These are phyloP conservation scores for Physocephala rufipes DNA, from an alignment of 2,888 invertebrate species.

Conservation along the genomic window DNA sequence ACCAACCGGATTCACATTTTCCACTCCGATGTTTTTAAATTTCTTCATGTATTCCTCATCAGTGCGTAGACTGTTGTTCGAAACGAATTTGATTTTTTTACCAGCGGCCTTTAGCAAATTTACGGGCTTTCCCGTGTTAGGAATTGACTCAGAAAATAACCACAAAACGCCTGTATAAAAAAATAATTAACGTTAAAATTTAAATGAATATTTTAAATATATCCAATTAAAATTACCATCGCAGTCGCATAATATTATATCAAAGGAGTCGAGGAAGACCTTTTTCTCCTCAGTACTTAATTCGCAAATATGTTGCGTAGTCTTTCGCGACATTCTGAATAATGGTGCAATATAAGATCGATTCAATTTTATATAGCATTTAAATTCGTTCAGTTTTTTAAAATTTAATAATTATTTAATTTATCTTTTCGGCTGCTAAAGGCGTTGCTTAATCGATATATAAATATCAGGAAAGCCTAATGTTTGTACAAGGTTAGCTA, in stretches of 20 bases:
- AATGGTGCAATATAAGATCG: background rate
- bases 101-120: conserved; percentile 60
- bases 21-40: conserved; percentile 52
- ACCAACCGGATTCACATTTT: conserved; percentile 50
- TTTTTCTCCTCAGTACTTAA: conserved; percentile 55
- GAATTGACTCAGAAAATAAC: conserved; percentile 59
- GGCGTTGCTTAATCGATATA: no score
- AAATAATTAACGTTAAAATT: background rate
- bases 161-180: conserved; percentile 62
- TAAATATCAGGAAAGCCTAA: no score
- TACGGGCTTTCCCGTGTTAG: conserved; percentile 61
- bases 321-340: conserved; percentile 43
- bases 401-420: no score
- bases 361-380: background rate
- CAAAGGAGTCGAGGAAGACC: conserved; percentile 67
- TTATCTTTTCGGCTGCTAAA: no score
- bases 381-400: no score
- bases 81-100: conserved; percentile 64
- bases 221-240: conserved; percentile 69
- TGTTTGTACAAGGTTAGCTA: no score
- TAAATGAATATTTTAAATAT: background rate
- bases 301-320: conserved; percentile 54
- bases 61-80: conserved; percentile 64
- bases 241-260: conserved; percentile 70
- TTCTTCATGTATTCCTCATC: conserved; percentile 57